These are phyloP conservation scores for Anagyrus pseudococci DNA, from an alignment of 2,888 invertebrate species.

Conservation along the genomic window DNA sequence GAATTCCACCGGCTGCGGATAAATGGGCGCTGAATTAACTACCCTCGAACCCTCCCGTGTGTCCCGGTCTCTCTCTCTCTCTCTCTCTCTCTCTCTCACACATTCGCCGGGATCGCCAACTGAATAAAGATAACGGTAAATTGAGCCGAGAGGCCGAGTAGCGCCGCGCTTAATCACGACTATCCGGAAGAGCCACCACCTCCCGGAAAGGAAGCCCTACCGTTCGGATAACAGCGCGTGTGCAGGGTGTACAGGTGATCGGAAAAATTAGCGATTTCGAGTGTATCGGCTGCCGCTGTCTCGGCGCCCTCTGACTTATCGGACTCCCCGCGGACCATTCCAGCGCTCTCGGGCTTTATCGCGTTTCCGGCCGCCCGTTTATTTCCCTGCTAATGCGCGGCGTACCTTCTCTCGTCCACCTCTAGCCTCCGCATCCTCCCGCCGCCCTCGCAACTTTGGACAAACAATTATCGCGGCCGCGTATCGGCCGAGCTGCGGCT, in stretches of 20 bases:
- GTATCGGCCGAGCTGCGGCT: not conserved
- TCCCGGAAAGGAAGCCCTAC: not conserved
- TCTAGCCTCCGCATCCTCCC: no score
- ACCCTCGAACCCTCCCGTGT: conserved; percentile 10
- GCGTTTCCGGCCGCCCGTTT: not conserved
- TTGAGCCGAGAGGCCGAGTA: conserved; percentile 25
- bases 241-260: conserved; percentile 10
- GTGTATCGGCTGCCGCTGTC: not conserved
- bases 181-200: not conserved
- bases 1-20: conserved; percentile 31
- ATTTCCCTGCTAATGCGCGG: no score
- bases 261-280: conserved; percentile 27
- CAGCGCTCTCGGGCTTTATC: not conserved
- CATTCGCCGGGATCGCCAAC: conserved; percentile 18
- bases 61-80: not conserved
- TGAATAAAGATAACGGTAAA: conserved; percentile 34
- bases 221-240: not conserved
- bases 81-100: not conserved
- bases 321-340: not conserved
- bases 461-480: conserved; percentile 27
- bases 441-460: no score
- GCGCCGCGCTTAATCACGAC: conserved; percentile 22
- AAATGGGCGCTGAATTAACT: conserved; percentile 36
- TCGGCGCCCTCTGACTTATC: conserved; percentile 12
- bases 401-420: not conserved